Base-by-base conservation (phyloP, 2,113 vertebrate genomes). In the Pterocles burchelli region DNA sequence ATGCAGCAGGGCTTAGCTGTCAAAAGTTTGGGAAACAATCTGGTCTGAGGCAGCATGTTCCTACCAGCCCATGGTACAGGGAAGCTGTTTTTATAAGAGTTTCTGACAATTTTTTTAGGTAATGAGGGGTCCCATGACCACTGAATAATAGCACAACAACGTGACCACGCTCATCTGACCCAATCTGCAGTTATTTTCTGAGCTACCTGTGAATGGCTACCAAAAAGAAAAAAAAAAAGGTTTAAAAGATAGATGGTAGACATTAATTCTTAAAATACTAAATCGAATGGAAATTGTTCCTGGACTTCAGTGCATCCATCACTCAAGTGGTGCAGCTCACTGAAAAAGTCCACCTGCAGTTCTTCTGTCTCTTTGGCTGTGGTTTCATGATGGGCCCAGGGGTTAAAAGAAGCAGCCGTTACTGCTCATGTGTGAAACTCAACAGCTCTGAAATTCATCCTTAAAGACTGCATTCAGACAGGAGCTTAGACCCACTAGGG, bases 381-480 rank as follows among this genome's bases (percentile, higher is more conserved):
- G 57, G 48, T 67, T 81, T 95, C 85, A 82, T 34, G 72, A 34
- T 7, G 45, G 57, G 26, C 36, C 52, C 74, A 79, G 58, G 83
- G 71, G 79, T 90, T 58, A 85, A 92, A 92, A 31, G 48, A 90
- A 26, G 11, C 52, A 74, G 46, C 34, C 15, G 0, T 76, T 62
- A 43, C 63, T 73, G 28, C 63, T 76, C 49, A 5, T 22, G 36
- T 6, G 1, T 80, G 79, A 86, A 92, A 74, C 36, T 80, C 67
- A 73, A 8, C 74, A 83, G 67, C 54, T 80, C 72, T 83, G 62
- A 93, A 88, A 88, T 43, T 46, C 46, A n/a, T 79, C 41, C 70
- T 71, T 68, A 38, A 67, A 85, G 46, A 34, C 52, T 65, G n/a
- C 58, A 46, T 85, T 76, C 62, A 65, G 48, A n/a, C 20, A 59